Evolutionary conservation across 2,113 vertebrate genomes (phyloP).

Genomic region (Deroptyus accipitrinus): DNA sequence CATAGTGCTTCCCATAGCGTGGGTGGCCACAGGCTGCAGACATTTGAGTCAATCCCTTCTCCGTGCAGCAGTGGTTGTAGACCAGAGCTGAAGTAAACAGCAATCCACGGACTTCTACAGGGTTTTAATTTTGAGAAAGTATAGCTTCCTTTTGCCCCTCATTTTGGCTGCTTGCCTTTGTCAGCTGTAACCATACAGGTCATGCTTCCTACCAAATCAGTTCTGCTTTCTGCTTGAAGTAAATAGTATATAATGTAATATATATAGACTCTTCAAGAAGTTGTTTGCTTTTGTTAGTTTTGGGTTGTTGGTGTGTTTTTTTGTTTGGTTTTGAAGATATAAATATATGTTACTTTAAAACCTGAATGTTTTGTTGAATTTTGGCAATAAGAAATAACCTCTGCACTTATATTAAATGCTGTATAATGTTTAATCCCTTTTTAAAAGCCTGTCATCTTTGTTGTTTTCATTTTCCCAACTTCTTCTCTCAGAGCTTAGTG

Average conservation of each 20-base stretch:
- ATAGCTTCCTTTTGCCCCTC: background rate
- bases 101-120: constrained; percentile 49
- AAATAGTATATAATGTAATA: background rate
- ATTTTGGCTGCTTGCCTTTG: constrained; percentile 28
- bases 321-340: background rate
- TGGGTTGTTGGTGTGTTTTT: background rate
- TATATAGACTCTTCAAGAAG: background rate
- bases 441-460: background rate
- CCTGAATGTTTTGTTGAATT: background rate
- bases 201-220: background rate
- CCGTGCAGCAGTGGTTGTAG: constrained; percentile 27
- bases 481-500: background rate
- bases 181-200: background rate
- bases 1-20: constrained; percentile 68
- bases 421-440: background rate
- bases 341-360: background rate
- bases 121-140: constrained; percentile 45
- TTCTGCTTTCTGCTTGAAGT: background rate
- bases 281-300: background rate
- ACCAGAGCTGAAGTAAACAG: constrained; percentile 60
- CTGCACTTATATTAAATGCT: background rate
- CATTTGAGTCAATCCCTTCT: constrained; percentile 12
- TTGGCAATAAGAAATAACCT: background rate
- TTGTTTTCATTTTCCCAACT: background rate
- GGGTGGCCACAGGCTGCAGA: constrained; percentile 73